Conservation (phyloP, 2,797 vertebrate genomes). For the Nyctalus aviator region DNA sequence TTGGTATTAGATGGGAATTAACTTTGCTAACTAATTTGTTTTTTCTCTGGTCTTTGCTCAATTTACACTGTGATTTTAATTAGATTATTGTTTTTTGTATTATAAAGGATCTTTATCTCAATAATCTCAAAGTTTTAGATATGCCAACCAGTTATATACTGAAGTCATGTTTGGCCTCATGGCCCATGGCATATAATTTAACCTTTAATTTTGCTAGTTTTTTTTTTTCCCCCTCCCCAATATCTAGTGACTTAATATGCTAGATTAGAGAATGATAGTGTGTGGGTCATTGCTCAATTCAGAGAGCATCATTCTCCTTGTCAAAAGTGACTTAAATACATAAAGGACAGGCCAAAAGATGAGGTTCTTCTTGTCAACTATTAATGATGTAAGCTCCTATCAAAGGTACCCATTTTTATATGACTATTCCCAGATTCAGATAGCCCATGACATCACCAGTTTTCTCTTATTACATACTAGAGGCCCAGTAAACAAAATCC, state of each 20-base stretch:
- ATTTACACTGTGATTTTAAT: slow-evolving; percentile 59
- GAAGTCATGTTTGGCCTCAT: neutral
- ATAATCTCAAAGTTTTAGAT: neutral
- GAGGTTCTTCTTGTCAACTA: neutral
- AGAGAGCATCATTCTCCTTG: slow-evolving; percentile 35
- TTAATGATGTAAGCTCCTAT: neutral
- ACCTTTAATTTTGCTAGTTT: slow-evolving; percentile 13
- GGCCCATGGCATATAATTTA: neutral
- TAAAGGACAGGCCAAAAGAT: neutral
- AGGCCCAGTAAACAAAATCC: too few species aligned
- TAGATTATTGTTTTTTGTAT: neutral
- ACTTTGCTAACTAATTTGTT: neutral
- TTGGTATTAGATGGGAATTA: slow-evolving; percentile 16
- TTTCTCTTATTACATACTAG: neutral
- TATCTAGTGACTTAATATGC: slow-evolving; percentile 53
- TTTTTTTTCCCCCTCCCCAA: neutral
- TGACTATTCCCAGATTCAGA: neutral
- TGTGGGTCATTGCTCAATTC: neutral
- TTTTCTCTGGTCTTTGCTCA: neutral
- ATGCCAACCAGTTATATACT: neutral
- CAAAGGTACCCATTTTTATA: neutral
- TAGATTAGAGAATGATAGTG: slow-evolving; percentile 37
- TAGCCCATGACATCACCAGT: neutral
- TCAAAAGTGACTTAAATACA: slow-evolving; percentile 37
- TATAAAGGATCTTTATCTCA: slow-evolving; percentile 37